Percentiles rank a stretch among this genome's conserved stretches.
These are phyloP conservation scores for Lomographa bimaculata DNA, from an alignment of 2,888 invertebrate genomes.

Conservation along the genomic window DNA sequence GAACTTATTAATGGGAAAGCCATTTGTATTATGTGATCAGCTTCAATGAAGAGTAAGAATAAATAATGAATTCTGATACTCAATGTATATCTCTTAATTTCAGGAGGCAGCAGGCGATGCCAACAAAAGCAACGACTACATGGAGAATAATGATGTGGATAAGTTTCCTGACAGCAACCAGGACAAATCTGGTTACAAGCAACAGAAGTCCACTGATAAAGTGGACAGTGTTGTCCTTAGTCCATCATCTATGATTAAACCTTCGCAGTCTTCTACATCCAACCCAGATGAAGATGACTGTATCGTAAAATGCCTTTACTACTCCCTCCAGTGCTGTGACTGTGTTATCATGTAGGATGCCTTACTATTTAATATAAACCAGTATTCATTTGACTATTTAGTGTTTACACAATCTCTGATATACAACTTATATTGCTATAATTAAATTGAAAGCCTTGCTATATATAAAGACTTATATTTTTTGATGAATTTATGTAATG, in stretches of 20 bases:
- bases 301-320: slow-evolving; percentile 85
- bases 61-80: too few relatives aligned
- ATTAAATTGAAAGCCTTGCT: too few relatives aligned
- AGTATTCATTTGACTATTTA: slow-evolving; percentile 9
- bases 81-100: too few relatives aligned
- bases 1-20: too few relatives aligned
- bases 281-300: slow-evolving; percentile 81
- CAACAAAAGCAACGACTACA: slow-evolving; percentile 47
- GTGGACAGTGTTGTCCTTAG: slow-evolving; percentile 66
- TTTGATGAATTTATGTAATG: too few relatives aligned
- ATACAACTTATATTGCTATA: slow-evolving; percentile 1
- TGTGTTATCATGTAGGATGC: slow-evolving; percentile 76
- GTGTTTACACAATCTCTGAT: slow-evolving; percentile 16
- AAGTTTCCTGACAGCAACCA: slow-evolving; percentile 44
- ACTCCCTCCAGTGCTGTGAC: slow-evolving; percentile 86
- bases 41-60: too few relatives aligned
- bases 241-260: slow-evolving; percentile 54
- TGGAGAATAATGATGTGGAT: slow-evolving; percentile 51
- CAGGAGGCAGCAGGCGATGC: slow-evolving; percentile 66
- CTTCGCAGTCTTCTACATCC: slow-evolving; percentile 44
- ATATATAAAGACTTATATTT: too few relatives aligned
- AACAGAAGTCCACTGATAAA: too few relatives aligned
- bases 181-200: slow-evolving; percentile 45
- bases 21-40: too few relatives aligned
- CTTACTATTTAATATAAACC: slow-evolving; percentile 6